phyloP scores from a whole-genome alignment of 2,888 invertebrate genomes.

The Meteorus cinctellus region DNA sequence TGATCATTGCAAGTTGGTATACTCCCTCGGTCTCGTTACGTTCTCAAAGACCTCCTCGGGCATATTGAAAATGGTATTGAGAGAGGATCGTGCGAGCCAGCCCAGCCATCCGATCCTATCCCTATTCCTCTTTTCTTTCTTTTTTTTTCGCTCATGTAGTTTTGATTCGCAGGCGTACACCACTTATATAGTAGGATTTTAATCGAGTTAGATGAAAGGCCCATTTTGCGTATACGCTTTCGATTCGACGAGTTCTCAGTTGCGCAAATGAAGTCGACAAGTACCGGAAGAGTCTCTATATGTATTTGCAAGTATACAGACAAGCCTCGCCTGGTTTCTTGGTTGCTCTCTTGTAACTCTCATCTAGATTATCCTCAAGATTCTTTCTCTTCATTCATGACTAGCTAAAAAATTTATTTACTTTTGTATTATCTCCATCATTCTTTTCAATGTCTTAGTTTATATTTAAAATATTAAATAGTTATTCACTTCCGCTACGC shows the following conservation, averaged over 20 bases:
- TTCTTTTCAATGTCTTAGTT: neutral
- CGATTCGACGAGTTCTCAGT: constrained; percentile 46
- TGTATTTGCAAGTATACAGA: constrained; percentile 32
- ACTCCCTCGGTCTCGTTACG: constrained; percentile 45
- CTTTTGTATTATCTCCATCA: neutral
- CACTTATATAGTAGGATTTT: constrained; percentile 40
- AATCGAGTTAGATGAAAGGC: constrained; percentile 51
- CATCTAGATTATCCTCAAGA: constrained; percentile 2
- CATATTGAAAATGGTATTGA: constrained; percentile 52
- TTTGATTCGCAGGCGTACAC: constrained; percentile 21
- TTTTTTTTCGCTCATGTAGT: neutral
- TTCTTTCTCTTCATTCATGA: constrained; percentile 15
- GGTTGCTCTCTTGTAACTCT: constrained; percentile 33
- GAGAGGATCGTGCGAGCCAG: constrained; percentile 47
- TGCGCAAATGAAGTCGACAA: constrained; percentile 52
- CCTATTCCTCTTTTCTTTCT: neutral
- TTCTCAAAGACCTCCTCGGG: constrained; percentile 50
- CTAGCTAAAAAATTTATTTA: neutral
- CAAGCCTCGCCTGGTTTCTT: constrained; percentile 17
- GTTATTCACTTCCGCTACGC: no score
- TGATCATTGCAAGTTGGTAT: constrained; percentile 40
- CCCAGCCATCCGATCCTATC: constrained; percentile 46
- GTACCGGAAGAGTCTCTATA: constrained; percentile 56
- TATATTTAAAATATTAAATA: constrained; percentile 13
- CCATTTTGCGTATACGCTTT: constrained; percentile 32